Base-by-base conservation (phyloP, 2,888 invertebrate species). In the Crepidodera aurea region DNA sequence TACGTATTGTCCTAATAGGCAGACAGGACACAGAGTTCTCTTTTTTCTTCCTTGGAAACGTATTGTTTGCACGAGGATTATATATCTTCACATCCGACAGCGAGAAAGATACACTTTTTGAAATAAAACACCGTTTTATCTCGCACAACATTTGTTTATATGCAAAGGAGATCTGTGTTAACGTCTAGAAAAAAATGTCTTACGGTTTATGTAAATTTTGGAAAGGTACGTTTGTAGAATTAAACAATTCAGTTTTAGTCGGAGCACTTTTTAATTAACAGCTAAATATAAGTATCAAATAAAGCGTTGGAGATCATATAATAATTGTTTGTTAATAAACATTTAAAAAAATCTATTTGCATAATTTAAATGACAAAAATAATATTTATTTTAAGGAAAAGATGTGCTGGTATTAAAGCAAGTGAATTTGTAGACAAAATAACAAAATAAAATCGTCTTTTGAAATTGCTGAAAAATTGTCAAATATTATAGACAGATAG, bases 1-100 rank as follows among this genome's bases (percentile, higher is more conserved):
- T 13, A 51, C 6, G 72, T 73, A 76, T 76, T 77, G 75, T 77
- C 71, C 72, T 70, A 66, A 69, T 68, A 67, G 70, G 65, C 69
- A 70, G 69, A 71, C 71, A 72, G 71, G 69, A 68, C 69, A 68
- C 66, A 67, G 67, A 68, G 67, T 67, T 62, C 63, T 67, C 65
- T 56, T 60, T 59, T 59, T 65, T 65, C 63, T 48, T 48, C 60
- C 61, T 64, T 56, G 60, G 54, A 58, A 58, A 60, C 54, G 40
- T 53, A 48, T 32, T 72, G 70, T 74, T 74, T 72, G 64, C 60
- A 48, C 59, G 68, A 50, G 71, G 74, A 73, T 69, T 73, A 71
- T 71, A 68, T 71, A 70, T 70, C 68, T 71, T 69, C 67, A 68
- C 71, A 69, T 71, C 71, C 71, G 71, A 71, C 71, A 70, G 66